phyloP scores from a whole-genome alignment of 2,888 invertebrate species.

The Stegophylla sp. region DNA sequence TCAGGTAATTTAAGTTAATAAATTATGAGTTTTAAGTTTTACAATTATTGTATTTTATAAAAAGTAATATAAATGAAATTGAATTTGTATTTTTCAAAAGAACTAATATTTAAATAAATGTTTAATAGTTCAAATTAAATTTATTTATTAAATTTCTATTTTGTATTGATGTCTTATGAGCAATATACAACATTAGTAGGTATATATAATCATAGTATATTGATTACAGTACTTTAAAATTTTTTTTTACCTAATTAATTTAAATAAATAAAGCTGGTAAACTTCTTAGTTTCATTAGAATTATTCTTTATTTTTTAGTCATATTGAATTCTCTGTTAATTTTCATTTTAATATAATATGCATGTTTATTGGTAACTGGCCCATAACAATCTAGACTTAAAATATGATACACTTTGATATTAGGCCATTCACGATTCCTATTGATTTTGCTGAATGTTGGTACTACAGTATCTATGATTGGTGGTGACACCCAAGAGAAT shows the following conservation, averaged over 20 bases:
- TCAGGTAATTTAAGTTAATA: no score
- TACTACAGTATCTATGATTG: constrained; percentile 57
- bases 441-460: constrained; percentile 58
- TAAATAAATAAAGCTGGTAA: neutral
- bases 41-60: no score
- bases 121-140: neutral
- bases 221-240: no score
- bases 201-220: no score
- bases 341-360: constrained; percentile 39
- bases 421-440: constrained; percentile 58
- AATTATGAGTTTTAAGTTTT: no score
- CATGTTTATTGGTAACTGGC: constrained; percentile 56
- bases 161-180: no score
- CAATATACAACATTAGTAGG: no score
- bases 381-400: constrained; percentile 53
- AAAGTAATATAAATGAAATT: no score
- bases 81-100: no score
- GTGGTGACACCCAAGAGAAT: constrained; percentile 57
- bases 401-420: constrained; percentile 58
- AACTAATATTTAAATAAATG: no score
- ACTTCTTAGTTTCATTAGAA: neutral
- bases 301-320: constrained; percentile 18
- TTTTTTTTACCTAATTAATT: neutral
- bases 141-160: neutral
- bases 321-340: constrained; percentile 27